phyloP scores from a whole-genome alignment of 2,888 invertebrate species.

The Ormyrus pomaceus region DNA sequence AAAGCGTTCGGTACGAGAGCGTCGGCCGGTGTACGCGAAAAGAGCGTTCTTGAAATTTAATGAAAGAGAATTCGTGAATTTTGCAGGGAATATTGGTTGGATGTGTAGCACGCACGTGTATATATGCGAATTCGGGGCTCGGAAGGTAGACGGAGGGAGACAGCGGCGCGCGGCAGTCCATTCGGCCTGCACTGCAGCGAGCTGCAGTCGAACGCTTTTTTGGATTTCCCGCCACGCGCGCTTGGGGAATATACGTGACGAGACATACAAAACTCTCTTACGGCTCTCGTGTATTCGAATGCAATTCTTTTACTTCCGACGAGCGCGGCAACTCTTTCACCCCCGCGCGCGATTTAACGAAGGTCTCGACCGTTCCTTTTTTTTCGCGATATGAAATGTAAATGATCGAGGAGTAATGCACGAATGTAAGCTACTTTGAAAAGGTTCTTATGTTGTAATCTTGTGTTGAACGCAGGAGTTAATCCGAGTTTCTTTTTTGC shows the following conservation, averaged over 20 bases:
- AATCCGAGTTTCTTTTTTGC: too few relatives aligned
- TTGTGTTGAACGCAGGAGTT: too few relatives aligned
- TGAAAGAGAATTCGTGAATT: conserved; percentile 38
- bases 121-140: background rate
- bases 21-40: background rate
- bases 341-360: too few relatives aligned
- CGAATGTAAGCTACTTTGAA: too few relatives aligned
- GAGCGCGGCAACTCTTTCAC: background rate
- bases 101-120: background rate
- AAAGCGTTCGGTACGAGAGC: background rate
- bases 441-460: too few relatives aligned
- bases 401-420: background rate
- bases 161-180: conserved; percentile 1
- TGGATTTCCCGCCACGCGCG: conserved; percentile 44
- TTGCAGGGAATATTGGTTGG: conserved; percentile 1
- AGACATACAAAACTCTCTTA: conserved; percentile 26
- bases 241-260: conserved; percentile 36
- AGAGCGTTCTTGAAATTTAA: conserved; percentile 22
- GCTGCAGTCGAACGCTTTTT: conserved; percentile 26
- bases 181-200: background rate
- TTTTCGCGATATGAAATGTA: conserved; percentile 1
- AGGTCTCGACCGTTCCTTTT: too few relatives aligned
- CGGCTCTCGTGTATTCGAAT: background rate
- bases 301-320: conserved; percentile 31
- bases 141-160: background rate